phyloP scores from a whole-genome alignment of 2,797 vertebrate species.

The Phoebastria nigripes region DNA sequence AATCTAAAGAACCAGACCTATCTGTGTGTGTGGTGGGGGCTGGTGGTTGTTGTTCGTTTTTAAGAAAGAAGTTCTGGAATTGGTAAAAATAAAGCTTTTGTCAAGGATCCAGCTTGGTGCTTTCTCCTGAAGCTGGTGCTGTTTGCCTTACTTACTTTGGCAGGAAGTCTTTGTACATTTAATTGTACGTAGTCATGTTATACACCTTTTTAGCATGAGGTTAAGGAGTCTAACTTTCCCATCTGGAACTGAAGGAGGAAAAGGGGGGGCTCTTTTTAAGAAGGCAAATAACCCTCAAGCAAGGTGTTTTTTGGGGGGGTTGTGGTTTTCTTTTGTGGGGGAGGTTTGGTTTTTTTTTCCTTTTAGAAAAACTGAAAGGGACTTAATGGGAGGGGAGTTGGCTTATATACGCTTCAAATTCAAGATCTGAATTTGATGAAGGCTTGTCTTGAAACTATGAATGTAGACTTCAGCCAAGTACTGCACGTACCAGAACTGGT shows the following conservation, averaged over 20 bases:
- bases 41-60: not conserved
- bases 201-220: not conserved
- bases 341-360: not conserved
- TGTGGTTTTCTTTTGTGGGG: no score
- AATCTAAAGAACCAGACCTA: not conserved
- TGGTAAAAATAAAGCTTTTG: not conserved
- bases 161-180: not conserved
- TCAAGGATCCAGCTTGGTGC: not conserved
- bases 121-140: not conserved
- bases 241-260: not conserved
- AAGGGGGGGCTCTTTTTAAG: not conserved
- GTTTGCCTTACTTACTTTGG: not conserved
- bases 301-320: rapidly evolving
- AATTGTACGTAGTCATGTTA: not conserved
- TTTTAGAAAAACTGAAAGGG: not conserved
- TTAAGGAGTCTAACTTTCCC: not conserved
- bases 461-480: not conserved
- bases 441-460: not conserved
- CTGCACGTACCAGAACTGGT: not conserved
- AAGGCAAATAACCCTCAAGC: not conserved
- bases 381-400: not conserved
- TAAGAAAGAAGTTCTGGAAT: not conserved
- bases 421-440: not conserved
- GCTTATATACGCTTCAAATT: not conserved
- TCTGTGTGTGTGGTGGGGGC: not conserved